Evolutionary conservation across 2,797 vertebrate genomes (phyloP).

Genomic region (Lycodopsis pacificus): DNA sequence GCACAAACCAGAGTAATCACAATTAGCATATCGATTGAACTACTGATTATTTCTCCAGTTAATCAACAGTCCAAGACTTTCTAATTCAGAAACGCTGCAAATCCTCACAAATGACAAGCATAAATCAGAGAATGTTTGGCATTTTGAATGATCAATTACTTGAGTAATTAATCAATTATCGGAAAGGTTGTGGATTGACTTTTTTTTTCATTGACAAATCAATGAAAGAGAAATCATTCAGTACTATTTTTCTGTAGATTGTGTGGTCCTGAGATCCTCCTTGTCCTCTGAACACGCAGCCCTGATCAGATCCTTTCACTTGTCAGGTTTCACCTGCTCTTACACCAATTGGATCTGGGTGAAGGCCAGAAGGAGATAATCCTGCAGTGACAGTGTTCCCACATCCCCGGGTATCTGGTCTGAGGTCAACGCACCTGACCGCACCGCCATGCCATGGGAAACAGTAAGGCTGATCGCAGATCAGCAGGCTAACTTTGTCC

Average conservation of each 20-base stretch:
- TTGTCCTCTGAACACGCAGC: constrained; percentile 22
- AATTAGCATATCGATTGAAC: neutral
- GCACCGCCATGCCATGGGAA: neutral
- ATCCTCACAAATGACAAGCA: neutral
- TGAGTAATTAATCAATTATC: neutral
- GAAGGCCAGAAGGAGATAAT: constrained; percentile 53
- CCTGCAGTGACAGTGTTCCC: constrained; percentile 49
- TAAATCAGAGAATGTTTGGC: neutral
- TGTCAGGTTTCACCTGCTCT: constrained; percentile 46
- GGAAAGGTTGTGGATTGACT: neutral
- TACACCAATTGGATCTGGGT: constrained; percentile 56
- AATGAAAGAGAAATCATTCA: neutral
- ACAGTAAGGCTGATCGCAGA: constrained; percentile 27
- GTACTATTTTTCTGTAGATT: neutral
- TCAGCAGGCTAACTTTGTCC: constrained; percentile 37
- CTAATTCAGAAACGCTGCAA: neutral
- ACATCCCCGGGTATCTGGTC: constrained; percentile 19
- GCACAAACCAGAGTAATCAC: no score
- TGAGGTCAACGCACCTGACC: constrained; percentile 29
- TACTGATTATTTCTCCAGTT: neutral
- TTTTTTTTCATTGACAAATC: neutral
- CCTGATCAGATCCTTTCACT: constrained; percentile 47
- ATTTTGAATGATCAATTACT: neutral
- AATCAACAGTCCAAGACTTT: neutral
- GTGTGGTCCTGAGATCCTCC: neutral